Evolutionary conservation across 2,888 invertebrate species (phyloP), one percentile per base, ranked within the genome.

Genomic region (Neoascia interrupta): DNA sequence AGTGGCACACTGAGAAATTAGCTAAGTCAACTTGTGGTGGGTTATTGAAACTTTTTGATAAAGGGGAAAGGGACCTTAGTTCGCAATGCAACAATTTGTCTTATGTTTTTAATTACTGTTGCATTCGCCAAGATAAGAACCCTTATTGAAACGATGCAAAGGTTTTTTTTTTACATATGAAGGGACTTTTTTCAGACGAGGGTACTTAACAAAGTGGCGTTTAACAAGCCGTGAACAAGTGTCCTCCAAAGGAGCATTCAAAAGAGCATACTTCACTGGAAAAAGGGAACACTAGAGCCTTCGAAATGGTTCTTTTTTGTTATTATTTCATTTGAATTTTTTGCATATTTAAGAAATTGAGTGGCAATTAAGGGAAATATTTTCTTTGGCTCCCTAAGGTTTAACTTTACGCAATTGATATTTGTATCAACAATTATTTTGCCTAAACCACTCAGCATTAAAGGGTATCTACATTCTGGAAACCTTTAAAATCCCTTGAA

Each of bases 151-250:
- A 18, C 10, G 16, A 37, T 37, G 5, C 11, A 4, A 51, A 13
- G 28, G 36, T 5, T 34, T 13, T 10, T 1, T 10, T 21, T 36
- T 10, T 18, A 34, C 60, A 43, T 60, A 15, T 41, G 13, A 11
- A 19, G 10, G 18, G 11, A 11, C 0, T 11, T 13, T 10, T 1
- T 18, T 49, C 11, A 21, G 34, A 37, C 11, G 10, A 37, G 66
- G 54, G 56, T 70, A 51, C 63, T 63, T 63, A 21, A 34, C 63
- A 56, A 75, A 75, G 75, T 76, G 76, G 76, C 72, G 76, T 76
- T 76, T 76, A 76, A 76, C 76, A 76, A 76, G 76, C 76, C 72
- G 76, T 76, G 70, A 76, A 76, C 64, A 64, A 76, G 76, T 63
- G 53, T 58, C 58, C 76, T 76, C 45, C n/a, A 60, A 64, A 45